These are phyloP conservation scores for Saccopteryx leptura DNA, from an alignment of 2,113 vertebrate genomes.

Conservation along the genomic window DNA sequence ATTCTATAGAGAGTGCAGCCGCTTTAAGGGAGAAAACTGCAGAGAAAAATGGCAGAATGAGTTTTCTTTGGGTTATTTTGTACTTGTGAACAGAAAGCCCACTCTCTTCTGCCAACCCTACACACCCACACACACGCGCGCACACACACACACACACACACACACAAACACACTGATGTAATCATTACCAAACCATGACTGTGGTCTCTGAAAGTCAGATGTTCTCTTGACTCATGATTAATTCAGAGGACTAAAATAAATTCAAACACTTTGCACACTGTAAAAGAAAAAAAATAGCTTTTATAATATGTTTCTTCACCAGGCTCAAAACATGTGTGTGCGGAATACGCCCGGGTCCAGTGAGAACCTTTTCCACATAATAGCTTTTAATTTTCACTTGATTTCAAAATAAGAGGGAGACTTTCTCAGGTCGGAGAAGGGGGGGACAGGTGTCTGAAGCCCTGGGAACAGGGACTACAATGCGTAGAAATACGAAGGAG, in stretches of 20 bases:
- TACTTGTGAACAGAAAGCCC: slow-evolving; percentile 61
- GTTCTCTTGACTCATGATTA: slow-evolving; percentile 69
- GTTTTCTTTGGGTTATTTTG: slow-evolving; percentile 23
- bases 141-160: not conserved
- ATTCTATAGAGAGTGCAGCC: slow-evolving; percentile 67
- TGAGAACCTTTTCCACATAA: not conserved
- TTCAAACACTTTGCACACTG: slow-evolving; percentile 63
- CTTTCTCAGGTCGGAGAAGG: not conserved
- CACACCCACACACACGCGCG: not conserved
- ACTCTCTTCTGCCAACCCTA: not conserved
- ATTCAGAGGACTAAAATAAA: slow-evolving; percentile 78
- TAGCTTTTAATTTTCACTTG: not conserved
- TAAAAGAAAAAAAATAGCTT: slow-evolving; percentile 5
- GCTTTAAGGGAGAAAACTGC: slow-evolving; percentile 56
- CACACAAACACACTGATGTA: not conserved
- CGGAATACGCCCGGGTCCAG: not conserved
- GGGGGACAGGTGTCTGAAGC: not conserved
- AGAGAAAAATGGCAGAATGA: slow-evolving; percentile 75
- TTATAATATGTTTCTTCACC: not conserved
- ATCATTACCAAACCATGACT: slow-evolving; percentile 67
- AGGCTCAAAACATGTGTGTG: not conserved
- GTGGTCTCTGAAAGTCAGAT: slow-evolving; percentile 78
- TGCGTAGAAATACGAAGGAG: not conserved
- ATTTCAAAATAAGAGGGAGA: slow-evolving; percentile 50
- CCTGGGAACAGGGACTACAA: not conserved